These are phyloP conservation scores for Girardia tigrina DNA, from an alignment of 2,888 invertebrate species.

Conservation along the genomic window DNA sequence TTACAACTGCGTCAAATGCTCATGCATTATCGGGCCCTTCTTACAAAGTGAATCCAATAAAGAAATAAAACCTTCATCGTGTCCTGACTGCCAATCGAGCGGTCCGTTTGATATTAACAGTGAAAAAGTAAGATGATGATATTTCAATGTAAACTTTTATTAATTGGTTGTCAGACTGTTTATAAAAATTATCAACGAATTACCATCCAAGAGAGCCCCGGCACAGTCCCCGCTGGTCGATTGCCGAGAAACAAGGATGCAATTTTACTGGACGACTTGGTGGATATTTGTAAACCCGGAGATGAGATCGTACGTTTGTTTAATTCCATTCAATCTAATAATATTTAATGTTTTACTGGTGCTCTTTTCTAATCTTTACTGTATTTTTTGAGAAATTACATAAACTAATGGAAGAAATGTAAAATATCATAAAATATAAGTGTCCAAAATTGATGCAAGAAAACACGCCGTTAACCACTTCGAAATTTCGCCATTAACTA, in stretches of 20 bases:
- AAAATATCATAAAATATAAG: too few relatives aligned
- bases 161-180: slow-evolving; percentile 62
- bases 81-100: slow-evolving; percentile 88
- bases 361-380: too few relatives aligned
- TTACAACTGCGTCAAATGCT: slow-evolving; percentile 90
- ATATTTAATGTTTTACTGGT: background rate
- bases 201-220: slow-evolving; percentile 91
- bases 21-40: slow-evolving; percentile 84
- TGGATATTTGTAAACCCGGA: slow-evolving; percentile 91
- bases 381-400: too few relatives aligned
- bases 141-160: background rate
- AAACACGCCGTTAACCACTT: too few relatives aligned
- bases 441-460: too few relatives aligned
- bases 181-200: slow-evolving; percentile 96
- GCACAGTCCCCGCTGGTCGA: slow-evolving; percentile 86
- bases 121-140: slow-evolving; percentile 57
- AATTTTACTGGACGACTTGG: slow-evolving; percentile 78
- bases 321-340: background rate
- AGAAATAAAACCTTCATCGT: slow-evolving; percentile 85
- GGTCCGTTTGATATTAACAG: slow-evolving; percentile 95
- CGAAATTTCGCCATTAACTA: too few relatives aligned
- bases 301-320: slow-evolving; percentile 68
- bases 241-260: slow-evolving; percentile 93
- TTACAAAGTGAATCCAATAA: slow-evolving; percentile 71
- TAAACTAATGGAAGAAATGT: too few relatives aligned